Evolutionary conservation across 2,888 invertebrate genomes (phyloP).

Genomic region (Apantesis nais): DNA sequence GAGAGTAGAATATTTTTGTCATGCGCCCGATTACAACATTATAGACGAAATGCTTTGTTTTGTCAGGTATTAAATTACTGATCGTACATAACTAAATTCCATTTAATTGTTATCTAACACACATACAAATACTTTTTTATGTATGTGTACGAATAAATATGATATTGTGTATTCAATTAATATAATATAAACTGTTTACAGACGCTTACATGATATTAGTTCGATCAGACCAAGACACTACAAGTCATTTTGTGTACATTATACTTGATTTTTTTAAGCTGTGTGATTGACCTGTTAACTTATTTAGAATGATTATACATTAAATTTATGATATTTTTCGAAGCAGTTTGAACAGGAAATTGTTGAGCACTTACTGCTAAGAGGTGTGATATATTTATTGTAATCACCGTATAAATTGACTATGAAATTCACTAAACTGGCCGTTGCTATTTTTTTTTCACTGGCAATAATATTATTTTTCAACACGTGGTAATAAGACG

Average conservation of each 20-base stretch:
- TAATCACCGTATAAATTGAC: slow-evolving; percentile 27
- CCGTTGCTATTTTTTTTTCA: slow-evolving; percentile 20
- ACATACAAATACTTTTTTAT: no score
- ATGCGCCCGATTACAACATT: no score
- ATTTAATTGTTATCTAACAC: no score
- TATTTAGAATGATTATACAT: slow-evolving; percentile 49
- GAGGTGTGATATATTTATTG: slow-evolving; percentile 37
- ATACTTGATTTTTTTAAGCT: slow-evolving; percentile 51
- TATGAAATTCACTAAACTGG: slow-evolving; percentile 16
- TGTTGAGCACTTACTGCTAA: slow-evolving; percentile 10
- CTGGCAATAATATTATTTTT: slow-evolving; percentile 22
- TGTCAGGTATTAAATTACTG: no score
- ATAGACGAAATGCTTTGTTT: not conserved
- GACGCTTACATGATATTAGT: not conserved
- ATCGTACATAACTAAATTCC: no score
- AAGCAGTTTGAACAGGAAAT: slow-evolving; percentile 31
- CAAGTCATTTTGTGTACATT: slow-evolving; percentile 56
- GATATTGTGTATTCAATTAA: no score
- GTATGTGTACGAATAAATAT: no score
- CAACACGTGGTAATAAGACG: slow-evolving; percentile 20
- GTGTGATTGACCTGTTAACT: slow-evolving; percentile 50
- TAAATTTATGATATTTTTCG: slow-evolving; percentile 29
- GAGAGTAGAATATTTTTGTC: no score
- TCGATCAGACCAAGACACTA: not conserved
- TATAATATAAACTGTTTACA: not conserved